Conservation (phyloP, 1,140 invertebrate genomes). For the Eulimnadia texana region DNA sequence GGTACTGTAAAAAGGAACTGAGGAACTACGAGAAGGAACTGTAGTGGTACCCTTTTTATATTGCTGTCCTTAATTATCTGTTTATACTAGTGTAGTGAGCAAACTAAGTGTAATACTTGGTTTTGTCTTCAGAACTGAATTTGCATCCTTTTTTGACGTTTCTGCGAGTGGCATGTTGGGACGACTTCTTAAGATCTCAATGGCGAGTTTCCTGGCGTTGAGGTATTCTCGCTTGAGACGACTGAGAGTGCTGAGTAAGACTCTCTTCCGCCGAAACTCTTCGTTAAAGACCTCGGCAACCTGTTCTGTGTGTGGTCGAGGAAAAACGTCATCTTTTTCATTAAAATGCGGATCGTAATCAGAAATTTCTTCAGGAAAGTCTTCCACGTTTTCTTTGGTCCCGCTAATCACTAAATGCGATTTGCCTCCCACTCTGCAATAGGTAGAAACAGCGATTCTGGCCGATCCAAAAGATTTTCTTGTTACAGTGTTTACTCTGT, state of each 20-base stretch:
- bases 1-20: too few species aligned
- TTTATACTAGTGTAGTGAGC: too few species aligned
- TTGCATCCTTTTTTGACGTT: neutral
- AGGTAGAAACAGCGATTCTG: neutral
- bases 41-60: too few species aligned
- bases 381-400: neutral
- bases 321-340: neutral
- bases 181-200: neutral
- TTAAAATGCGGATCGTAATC: neutral
- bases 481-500: neutral
- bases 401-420: neutral
- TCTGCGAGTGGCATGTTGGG: neutral
- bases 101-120: too few species aligned
- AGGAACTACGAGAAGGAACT: too few species aligned
- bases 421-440: constrained; percentile 1
- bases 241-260: constrained; percentile 1
- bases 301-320: neutral
- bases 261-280: neutral
- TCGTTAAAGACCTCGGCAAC: neutral
- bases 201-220: neutral
- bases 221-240: neutral
- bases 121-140: too few species aligned
- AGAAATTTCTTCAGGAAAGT: neutral
- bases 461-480: neutral
- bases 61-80: too few species aligned